Evolutionary conservation across 35 echinoderm and acorn worm genomes (phyloP).

Genomic region (Patiria miniata): DNA sequence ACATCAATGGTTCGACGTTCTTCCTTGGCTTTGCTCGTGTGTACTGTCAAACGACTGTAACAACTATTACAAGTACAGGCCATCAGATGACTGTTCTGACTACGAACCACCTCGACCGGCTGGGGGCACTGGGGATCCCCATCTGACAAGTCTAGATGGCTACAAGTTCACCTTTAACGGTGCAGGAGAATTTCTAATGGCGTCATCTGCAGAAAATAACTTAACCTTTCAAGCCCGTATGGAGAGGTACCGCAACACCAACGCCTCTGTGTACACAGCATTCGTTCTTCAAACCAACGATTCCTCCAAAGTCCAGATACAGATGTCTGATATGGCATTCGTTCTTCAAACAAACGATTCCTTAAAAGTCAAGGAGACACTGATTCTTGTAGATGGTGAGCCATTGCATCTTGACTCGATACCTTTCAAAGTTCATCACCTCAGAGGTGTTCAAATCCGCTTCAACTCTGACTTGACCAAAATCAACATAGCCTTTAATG

Average conservation of each 20-base stretch:
- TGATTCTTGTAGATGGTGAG: slow-evolving; percentile 35
- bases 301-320: slow-evolving; percentile 18
- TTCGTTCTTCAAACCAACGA: too few species aligned
- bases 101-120: slow-evolving; percentile 53
- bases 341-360: slow-evolving; percentile 31
- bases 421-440: slow-evolving; percentile 17
- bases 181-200: slow-evolving; percentile 64
- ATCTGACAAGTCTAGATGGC: slow-evolving; percentile 60
- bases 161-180: slow-evolving; percentile 75
- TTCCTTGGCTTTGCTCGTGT: slow-evolving; percentile 55
- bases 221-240: slow-evolving; percentile 65
- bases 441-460: slow-evolving; percentile 31
- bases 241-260: slow-evolving; percentile 34
- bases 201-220: slow-evolving; percentile 29
- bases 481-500: slow-evolving; percentile 29
- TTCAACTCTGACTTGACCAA: slow-evolving; percentile 41
- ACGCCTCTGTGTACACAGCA: slow-evolving; percentile 52
- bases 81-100: slow-evolving; percentile 44
- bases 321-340: too few species aligned
- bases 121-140: slow-evolving; percentile 63
- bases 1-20: slow-evolving; percentile 60
- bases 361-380: slow-evolving; percentile 27
- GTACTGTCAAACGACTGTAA: slow-evolving; percentile 37
- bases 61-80: slow-evolving; percentile 53
- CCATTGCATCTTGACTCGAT: slow-evolving; percentile 18